Base-by-base conservation (phyloP, 2,113 vertebrate species). In the Chascanopsetta lugubris region DNA sequence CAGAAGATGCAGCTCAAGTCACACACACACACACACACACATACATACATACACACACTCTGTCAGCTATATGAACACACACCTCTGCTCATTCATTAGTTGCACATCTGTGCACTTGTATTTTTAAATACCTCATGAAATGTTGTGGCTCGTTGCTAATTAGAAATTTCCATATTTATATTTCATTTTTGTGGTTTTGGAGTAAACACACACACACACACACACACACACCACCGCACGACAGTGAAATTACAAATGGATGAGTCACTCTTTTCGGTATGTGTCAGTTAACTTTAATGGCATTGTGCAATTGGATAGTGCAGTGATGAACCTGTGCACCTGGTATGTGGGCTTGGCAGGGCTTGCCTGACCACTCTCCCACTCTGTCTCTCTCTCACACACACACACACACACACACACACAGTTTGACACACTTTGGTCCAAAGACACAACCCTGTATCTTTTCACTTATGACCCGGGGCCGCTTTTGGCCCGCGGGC, bases 291-390 rank as follows among this genome's bases (percentile, higher is more conserved):
- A 70, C 17, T 57, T 65, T 50, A 80, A 70, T 60, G 45, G 30
- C 30, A 72, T 77, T 85, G 77, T 75, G 80, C 72, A 89, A 83
- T 75, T 64, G 25, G 80, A 84, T 77, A 58, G 77, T 46, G 69
- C 47, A 76, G 80, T 82, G 68, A 68, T 62, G 47, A 72, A 70
- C 61, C 47, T 80, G 70, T 65, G 57, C 59, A 69, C 63, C n/a
- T 75, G 80, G 85, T 89, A 85, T 85, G 81, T 75, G 71, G 79
- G 85, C 84, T 80, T 84, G 85, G 85, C 61, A 63, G 65, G 75
- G 38, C 87, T 78, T 76, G 83, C 1, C 56, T 75, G 73, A 73
- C 64, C 49, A 30, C 61, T 71, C 43, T 79, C 25, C 55, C 56
- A 2, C 63, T 64, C 13, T 21, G 0, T 9, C 26, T 15, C 17